Evolutionary conservation across 2,797 vertebrate genomes (phyloP).

Genomic region (Bothrops alternatus): DNA sequence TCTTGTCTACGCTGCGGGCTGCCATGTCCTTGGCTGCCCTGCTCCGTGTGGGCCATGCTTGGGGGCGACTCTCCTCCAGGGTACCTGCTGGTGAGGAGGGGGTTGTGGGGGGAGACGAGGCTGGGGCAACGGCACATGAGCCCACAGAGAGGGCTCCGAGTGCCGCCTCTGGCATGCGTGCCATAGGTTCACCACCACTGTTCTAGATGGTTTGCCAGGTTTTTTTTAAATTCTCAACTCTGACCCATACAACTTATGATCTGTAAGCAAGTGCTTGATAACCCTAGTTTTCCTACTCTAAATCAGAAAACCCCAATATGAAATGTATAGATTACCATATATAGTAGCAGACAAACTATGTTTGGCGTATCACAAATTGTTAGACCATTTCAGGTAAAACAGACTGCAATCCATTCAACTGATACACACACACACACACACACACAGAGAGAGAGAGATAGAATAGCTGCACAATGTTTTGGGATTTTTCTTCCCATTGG

Average conservation of each 20-base stretch:
- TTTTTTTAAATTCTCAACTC: background rate
- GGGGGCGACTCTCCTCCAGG: too few relatives aligned
- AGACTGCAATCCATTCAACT: background rate
- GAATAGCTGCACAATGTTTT: background rate
- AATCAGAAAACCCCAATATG: background rate
- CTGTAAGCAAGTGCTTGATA: background rate
- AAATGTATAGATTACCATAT: background rate
- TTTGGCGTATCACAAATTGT: background rate
- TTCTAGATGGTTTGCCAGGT: background rate
- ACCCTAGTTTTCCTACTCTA: background rate
- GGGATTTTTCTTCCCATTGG: background rate
- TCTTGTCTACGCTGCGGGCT: too few relatives aligned
- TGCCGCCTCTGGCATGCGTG: too few relatives aligned
- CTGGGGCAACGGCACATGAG: too few relatives aligned
- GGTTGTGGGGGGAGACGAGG: too few relatives aligned
- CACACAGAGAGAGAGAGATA: too few relatives aligned
- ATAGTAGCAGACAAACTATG: background rate
- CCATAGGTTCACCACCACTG: too few relatives aligned
- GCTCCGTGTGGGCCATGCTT: too few relatives aligned
- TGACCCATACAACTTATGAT: background rate
- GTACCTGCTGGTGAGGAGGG: too few relatives aligned
- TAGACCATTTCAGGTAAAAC: background rate
- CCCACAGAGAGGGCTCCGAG: too few relatives aligned
- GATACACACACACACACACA: too few relatives aligned
- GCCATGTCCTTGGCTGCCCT: too few relatives aligned